Evolutionary conservation across 2,888 invertebrate genomes (phyloP).

Genomic region (Coecobrya sp.): DNA sequence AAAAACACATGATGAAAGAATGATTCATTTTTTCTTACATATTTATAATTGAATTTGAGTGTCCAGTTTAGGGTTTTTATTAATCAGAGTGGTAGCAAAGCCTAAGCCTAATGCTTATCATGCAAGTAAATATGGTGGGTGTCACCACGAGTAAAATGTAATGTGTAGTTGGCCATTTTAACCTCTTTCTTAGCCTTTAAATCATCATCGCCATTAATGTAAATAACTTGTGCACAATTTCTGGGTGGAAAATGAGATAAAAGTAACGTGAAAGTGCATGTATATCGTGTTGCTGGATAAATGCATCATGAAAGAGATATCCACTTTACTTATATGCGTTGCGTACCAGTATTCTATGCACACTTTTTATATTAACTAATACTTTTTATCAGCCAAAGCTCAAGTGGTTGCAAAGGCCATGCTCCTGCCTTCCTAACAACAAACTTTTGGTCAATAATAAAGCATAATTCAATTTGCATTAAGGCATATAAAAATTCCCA

Average conservation of each 20-base stretch:
- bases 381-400: not conserved
- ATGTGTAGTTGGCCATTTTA: no score
- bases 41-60: not conserved
- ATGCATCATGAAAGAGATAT: not conserved
- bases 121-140: no score
- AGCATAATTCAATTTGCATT: not conserved
- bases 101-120: no score
- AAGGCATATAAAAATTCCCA: not conserved
- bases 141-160: no score
- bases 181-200: no score
- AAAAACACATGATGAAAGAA: slow-evolving; percentile 27
- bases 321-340: no score
- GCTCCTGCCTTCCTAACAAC: not conserved
- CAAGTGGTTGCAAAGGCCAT: slow-evolving; percentile 31
- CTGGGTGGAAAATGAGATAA: not conserved
- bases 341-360: no score
- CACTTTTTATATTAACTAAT: no score
- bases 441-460: not conserved
- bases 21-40: not conserved
- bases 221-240: not conserved
- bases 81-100: no score
- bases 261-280: slow-evolving; percentile 14
- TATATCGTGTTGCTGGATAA: not conserved
- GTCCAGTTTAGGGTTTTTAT: not conserved
- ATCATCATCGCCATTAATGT: not conserved